A percentile compares a stretch with the other conserved stretches of the same genome.
These are phyloP conservation scores for Cerceris rybyensis DNA, from an alignment of 2,888 invertebrate species.

Conservation along the genomic window DNA sequence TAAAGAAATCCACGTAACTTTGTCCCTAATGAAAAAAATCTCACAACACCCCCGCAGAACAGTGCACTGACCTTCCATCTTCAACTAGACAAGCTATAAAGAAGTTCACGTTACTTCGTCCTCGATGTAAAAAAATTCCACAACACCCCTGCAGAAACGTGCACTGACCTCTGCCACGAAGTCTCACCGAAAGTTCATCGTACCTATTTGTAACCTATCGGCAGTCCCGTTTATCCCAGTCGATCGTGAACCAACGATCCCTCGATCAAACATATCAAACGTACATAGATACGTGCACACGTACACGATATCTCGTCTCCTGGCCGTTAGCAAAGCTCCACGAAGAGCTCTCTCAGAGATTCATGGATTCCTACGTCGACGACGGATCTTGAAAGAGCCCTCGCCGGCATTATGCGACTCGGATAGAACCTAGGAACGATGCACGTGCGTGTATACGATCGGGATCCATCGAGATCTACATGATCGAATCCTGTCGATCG, in stretches of 20 bases:
- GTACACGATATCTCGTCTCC: constrained; percentile 4
- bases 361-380: constrained; percentile 49
- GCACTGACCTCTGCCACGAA: constrained; percentile 13
- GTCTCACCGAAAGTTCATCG: constrained; percentile 22
- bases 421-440: constrained; percentile 23
- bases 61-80: constrained; percentile 1
- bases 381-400: constrained; percentile 21
- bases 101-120: background rate
- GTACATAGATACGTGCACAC: constrained; percentile 37
- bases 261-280: constrained; percentile 46
- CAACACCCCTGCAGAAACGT: background rate
- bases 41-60: background rate
- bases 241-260: constrained; percentile 36
- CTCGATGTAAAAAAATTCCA: background rate
- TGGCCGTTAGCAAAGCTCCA: background rate
- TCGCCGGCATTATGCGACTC: constrained; percentile 45
- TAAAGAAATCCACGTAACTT: too few species aligned
- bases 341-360: constrained; percentile 52
- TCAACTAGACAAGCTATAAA: too few species aligned
- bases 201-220: constrained; percentile 24
- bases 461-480: constrained; percentile 58
- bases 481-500: constrained; percentile 59
- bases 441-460: constrained; percentile 53
- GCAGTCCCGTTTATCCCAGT: constrained; percentile 37
- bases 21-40: background rate